These are phyloP conservation scores for Oryzias sinensis DNA, from an alignment of 2,797 vertebrate species.

Conservation along the genomic window DNA sequence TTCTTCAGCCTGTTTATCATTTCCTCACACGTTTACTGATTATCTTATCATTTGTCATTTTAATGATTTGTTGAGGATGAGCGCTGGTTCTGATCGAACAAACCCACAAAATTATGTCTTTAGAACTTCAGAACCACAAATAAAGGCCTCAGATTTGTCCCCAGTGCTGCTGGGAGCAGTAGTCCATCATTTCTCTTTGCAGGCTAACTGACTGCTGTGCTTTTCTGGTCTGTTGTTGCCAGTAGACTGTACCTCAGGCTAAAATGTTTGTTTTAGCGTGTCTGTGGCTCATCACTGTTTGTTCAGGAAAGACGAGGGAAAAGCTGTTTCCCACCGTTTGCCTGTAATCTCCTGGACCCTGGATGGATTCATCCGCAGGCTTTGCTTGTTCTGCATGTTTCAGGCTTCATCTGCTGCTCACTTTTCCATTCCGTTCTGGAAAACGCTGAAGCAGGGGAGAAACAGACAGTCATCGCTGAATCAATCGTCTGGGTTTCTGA, in stretches of 20 bases:
- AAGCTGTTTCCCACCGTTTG: slow-evolving; percentile 34
- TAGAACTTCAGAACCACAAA: too few relatives aligned
- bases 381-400: slow-evolving; percentile 23
- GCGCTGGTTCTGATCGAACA: too few relatives aligned
- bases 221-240: background rate
- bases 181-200: background rate
- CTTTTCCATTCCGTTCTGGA: background rate
- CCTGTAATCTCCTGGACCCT: slow-evolving; percentile 28
- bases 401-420: background rate
- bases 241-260: background rate
- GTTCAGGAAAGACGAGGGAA: slow-evolving; percentile 9
- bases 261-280: slow-evolving; percentile 5
- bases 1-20: too few relatives aligned
- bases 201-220: background rate
- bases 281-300: slow-evolving; percentile 8
- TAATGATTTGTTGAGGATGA: too few relatives aligned
- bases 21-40: too few relatives aligned
- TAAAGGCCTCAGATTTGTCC: too few relatives aligned
- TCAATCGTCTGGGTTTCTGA: too few relatives aligned
- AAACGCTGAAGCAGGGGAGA: background rate
- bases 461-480: background rate
- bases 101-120: too few relatives aligned
- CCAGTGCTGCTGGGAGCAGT: background rate
- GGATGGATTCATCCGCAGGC: slow-evolving; percentile 18
- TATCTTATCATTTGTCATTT: too few relatives aligned